Base-by-base conservation (phyloP, 2,797 vertebrate species). In the Sebastes hubbsi region DNA sequence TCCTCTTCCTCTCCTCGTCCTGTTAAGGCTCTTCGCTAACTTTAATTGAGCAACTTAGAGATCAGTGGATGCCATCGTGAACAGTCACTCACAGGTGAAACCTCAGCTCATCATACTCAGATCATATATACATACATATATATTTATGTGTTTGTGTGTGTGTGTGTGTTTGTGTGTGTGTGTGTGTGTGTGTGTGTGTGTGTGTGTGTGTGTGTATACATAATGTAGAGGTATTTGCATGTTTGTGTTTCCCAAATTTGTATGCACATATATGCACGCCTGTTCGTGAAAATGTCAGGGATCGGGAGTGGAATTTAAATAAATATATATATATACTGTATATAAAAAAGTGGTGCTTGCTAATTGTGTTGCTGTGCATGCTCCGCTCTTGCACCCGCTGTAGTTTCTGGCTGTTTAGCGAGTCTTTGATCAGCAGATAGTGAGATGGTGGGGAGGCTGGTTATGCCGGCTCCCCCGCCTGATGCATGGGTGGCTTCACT, bases 361-460 rank as follows among this genome's bases (percentile, higher is more conserved):
- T 94, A 85, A 93, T 89, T 94, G 85, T 83, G 83, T 32, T 85
- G 84, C 87, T 85, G 80, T 82, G 83, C 78, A 81, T 83, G 84
- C 69, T 85, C 74, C 6, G 42, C 72, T 88, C 73, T 59, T 90
- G 83, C 81, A 78, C 68, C 67, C 74, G 61, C 90, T 82, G 84
- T 91, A 90, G 85, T 92, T 94, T 92, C 87, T 91, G 84, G 81
- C 90, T 91, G 89, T 93, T 94, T 93, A 89, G 90, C 59, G 7
- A 60, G 62, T 87, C 94, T 95, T 95, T 95, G 94, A 95, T 95
- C 92, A 93, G 86, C 81, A 87, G 89, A 93, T 90, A 87, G 83
- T 60, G 83, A 79, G 86, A 92, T 86, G 83, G 90, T 74, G 56
- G 80, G 75, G 81, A 83, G 75, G 84, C 75, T 87, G 81, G 72